These are phyloP conservation scores for Eufriesea mexicana DNA, from an alignment of 1,140 invertebrate genomes.

Conservation along the genomic window DNA sequence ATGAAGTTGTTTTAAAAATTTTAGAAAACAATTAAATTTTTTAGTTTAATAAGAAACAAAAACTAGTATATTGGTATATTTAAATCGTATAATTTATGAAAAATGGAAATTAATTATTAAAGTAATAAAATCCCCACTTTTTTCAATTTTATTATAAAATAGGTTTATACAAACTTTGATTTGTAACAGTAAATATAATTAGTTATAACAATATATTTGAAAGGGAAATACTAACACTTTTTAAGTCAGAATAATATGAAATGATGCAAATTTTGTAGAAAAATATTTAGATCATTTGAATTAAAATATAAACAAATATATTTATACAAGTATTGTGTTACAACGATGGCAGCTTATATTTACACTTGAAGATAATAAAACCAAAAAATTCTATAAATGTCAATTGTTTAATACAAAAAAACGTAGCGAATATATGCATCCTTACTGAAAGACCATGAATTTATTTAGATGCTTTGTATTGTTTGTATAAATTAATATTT, in stretches of 20 bases:
- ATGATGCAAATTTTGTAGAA: constrained; percentile 20
- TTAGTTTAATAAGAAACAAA: neutral
- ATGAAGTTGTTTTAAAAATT: constrained; percentile 29
- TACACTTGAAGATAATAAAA: constrained; percentile 14
- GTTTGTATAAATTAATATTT: neutral
- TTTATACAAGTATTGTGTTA: constrained; percentile 33
- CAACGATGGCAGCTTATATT: constrained; percentile 14
- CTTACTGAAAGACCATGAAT: constrained; percentile 6
- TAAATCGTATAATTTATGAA: neutral
- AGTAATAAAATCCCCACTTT: constrained; percentile 26
- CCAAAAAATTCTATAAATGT: neutral
- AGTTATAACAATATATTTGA: neutral
- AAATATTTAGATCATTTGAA: constrained; percentile 32
- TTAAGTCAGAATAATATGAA: neutral
- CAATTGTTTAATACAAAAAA: neutral
- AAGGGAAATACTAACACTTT: neutral
- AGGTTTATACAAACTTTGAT: constrained; percentile 17
- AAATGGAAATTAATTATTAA: neutral
- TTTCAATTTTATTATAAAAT: constrained; percentile 20
- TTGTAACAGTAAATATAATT: constrained; percentile 3
- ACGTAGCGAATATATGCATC: neutral
- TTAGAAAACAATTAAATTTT: constrained; percentile 7
- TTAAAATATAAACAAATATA: constrained; percentile 37
- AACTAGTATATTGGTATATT: neutral
- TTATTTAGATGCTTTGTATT: neutral